Base-by-base conservation (phyloP, 2,888 invertebrate species). In the Odontocerum albicorne region DNA sequence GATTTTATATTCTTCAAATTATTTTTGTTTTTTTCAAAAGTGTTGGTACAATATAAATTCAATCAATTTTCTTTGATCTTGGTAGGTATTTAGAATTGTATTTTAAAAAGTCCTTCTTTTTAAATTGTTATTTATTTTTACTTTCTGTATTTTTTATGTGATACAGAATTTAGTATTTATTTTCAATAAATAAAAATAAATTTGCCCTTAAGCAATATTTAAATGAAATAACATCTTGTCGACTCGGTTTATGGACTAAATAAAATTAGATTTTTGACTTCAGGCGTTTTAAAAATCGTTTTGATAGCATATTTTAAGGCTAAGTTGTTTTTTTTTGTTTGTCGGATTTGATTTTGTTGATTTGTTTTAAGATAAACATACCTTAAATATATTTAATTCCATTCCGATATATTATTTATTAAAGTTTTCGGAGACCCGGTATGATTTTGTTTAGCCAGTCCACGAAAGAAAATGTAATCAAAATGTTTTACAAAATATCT, bases 201-300 rank as follows among this genome's bases (percentile, higher is more conserved):
- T 7, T 27, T 7, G 13, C 32, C 45, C 45, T 20, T 8, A n/a
- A 15, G 45, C 45, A 13, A 12, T 45, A 45, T 45, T 20, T 33
- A 45, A 39, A 45, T 45, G 35, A 35, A 13, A 45, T 45, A 45
- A 20, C 45, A 35, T 35, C 33, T 45, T 45, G 33, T 35, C 45
- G 35, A 13, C 8, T 12, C 20, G 20, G 45, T 33, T 45, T 33
- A 45, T 20, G 15, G 13, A 4, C 10, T 1, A 13, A 35, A 33
- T 45, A 33, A 35, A 32, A 35, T 12, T 45, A 33, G 19, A 17
- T 27, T 4, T 27, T 27, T 35, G 35, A 6, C 12, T 7, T 13
- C 4, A n/a, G 3, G 45, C 33, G 12, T 4, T 45, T 44, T 33
- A 33, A 45, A 45, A 33, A 16, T 16, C 15, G 16, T 4, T 35